Evolutionary conservation across 2,113 vertebrate genomes (phyloP).

Genomic region (Sisor rabdophorus): DNA sequence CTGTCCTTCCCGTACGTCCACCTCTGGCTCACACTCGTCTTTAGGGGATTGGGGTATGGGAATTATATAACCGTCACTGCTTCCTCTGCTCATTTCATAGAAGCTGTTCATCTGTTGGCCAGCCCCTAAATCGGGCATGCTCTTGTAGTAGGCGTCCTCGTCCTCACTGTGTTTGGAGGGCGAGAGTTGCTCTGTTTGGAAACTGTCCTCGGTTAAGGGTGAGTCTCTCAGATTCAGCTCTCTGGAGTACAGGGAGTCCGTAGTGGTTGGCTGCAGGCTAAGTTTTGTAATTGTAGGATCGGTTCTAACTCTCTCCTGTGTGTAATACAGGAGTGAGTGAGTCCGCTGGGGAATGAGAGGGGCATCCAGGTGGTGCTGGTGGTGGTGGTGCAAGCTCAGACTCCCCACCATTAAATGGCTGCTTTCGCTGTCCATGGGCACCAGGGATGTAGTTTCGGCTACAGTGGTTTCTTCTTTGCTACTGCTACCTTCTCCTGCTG

Average conservation of each 20-base stretch:
- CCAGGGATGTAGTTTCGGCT: slow-evolving; percentile 87
- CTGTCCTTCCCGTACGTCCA: slow-evolving; percentile 97
- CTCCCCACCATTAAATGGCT: slow-evolving; percentile 60
- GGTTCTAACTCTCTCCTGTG: slow-evolving; percentile 92
- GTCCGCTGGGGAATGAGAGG: slow-evolving; percentile 97
- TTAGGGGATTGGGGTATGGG: slow-evolving; percentile 78
- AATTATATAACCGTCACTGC: slow-evolving; percentile 93
- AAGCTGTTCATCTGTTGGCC: slow-evolving; percentile 91
- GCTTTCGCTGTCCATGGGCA: slow-evolving; percentile 76
- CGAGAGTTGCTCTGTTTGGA: slow-evolving; percentile 86
- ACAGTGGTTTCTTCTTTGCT: slow-evolving; percentile 88
- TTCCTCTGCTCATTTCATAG: slow-evolving; percentile 94
- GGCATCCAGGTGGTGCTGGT: slow-evolving; percentile 72
- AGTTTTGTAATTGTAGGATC: slow-evolving; percentile 83
- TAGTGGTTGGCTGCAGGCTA: slow-evolving; percentile 90
- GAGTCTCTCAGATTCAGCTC: slow-evolving; percentile 99
- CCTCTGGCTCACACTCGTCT: slow-evolving; percentile 90
- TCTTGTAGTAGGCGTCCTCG: slow-evolving; percentile 98
- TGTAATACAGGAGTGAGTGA: slow-evolving; percentile 98
- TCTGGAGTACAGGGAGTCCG: slow-evolving; percentile 98
- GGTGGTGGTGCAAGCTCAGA: slow-evolving; percentile 83
- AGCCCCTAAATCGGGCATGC: slow-evolving; percentile 96
- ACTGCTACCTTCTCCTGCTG: slow-evolving; percentile 80
- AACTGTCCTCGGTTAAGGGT: slow-evolving; percentile 88
- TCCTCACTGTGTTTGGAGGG: slow-evolving; percentile 88